Evolutionary conservation across 2,797 vertebrate species (phyloP).

Genomic region (Novumbra hubbsi): DNA sequence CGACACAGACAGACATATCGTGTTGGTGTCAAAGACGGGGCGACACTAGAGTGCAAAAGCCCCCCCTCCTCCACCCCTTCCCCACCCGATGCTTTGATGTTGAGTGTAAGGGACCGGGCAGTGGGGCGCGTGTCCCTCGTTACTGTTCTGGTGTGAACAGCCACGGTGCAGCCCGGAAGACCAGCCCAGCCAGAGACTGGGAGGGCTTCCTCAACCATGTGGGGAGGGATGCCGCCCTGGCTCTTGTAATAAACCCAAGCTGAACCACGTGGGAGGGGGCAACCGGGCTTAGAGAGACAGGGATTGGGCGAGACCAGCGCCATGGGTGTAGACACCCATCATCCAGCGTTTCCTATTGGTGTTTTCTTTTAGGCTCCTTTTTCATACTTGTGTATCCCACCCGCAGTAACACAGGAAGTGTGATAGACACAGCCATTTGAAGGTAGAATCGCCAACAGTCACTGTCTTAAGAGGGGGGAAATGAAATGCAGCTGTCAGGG

Average conservation of each 20-base stretch:
- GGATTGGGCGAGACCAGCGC: conserved; percentile 14
- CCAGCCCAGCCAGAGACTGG: conserved; percentile 36
- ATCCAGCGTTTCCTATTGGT: background rate
- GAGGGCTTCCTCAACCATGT: conserved; percentile 32
- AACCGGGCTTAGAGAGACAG: conserved; percentile 14
- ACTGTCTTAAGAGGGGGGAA: conserved; percentile 70
- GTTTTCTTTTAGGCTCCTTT: conserved; percentile 30
- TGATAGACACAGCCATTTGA: conserved; percentile 69
- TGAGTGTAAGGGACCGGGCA: conserved; percentile 63
- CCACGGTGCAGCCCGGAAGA: conserved; percentile 25
- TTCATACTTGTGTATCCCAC: conserved; percentile 39
- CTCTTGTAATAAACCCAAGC: conserved; percentile 58
- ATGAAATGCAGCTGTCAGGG: conserved; percentile 74
- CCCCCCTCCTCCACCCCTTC: conserved; percentile 41
- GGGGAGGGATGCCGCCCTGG: conserved; percentile 55
- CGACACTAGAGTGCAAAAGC: conserved; percentile 41
- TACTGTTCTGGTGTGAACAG: conserved; percentile 70
- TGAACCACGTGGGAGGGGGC: conserved; percentile 25
- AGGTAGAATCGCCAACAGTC: conserved; percentile 61
- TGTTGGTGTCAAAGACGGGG: conserved; percentile 61
- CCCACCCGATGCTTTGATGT: conserved; percentile 70
- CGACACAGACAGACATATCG: conserved; percentile 63
- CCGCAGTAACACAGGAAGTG: conserved; percentile 70
- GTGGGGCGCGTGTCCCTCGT: conserved; percentile 69
- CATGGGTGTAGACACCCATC: background rate